phyloP scores from a whole-genome alignment of 2,888 invertebrate species.

The Epistrophella euchroma region DNA sequence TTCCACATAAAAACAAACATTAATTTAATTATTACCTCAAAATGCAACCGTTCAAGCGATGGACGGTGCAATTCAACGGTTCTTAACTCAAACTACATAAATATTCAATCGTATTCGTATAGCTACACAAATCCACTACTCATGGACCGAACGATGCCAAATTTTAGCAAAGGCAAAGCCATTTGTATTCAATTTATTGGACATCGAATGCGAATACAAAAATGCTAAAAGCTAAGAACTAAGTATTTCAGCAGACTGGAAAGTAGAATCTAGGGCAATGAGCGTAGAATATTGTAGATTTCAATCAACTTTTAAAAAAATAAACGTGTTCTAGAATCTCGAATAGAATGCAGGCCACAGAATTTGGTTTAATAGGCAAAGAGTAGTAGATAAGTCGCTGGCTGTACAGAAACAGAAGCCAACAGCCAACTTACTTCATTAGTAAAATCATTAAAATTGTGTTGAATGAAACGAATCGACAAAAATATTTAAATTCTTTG shows the following conservation, averaged over 20 bases:
- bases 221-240: constrained; percentile 11
- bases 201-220: constrained; percentile 53
- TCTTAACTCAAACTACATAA: constrained; percentile 30
- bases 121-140: constrained; percentile 11
- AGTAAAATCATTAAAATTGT: constrained; percentile 57
- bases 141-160: constrained; percentile 34
- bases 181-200: constrained; percentile 66
- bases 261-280: constrained; percentile 25
- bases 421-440: constrained; percentile 46
- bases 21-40: constrained; percentile 33
- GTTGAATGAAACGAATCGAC: constrained; percentile 53
- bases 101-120: too few relatives aligned
- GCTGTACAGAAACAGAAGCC: constrained; percentile 1
- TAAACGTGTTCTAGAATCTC: constrained; percentile 70
- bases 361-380: constrained; percentile 6
- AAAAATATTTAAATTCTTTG: constrained; percentile 20
- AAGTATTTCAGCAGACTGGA: constrained; percentile 31
- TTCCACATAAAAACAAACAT: constrained; percentile 28
- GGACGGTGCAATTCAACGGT: background rate
- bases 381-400: background rate
- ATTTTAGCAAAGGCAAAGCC: constrained; percentile 38
- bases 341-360: constrained; percentile 32
- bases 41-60: constrained; percentile 30
- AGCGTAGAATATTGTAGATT: constrained; percentile 28
- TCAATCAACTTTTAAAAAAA: constrained; percentile 54